phyloP scores from a whole-genome alignment of 2,797 vertebrate genomes.

The Galago senegalensis region DNA sequence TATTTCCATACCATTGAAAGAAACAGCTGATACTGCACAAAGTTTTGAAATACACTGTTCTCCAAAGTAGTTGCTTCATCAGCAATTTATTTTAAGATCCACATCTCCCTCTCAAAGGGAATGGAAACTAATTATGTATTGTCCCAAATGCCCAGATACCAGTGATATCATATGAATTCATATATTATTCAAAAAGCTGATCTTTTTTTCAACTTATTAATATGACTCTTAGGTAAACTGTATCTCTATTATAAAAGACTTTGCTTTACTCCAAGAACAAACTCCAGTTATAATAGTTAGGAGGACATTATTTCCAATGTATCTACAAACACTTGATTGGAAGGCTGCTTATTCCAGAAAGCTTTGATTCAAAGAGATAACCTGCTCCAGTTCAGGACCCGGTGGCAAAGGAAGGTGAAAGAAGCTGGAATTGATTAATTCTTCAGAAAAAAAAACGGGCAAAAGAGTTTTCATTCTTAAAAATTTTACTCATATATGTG shows the following conservation, averaged over 20 bases:
- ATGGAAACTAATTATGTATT: constrained; percentile 84
- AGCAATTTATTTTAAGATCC: constrained; percentile 83
- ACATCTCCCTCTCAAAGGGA: constrained; percentile 81
- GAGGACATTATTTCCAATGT: constrained; percentile 64
- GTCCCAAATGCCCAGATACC: constrained; percentile 80
- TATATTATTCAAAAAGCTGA: constrained; percentile 81
- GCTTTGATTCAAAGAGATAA: constrained; percentile 54
- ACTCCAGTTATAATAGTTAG: constrained; percentile 64
- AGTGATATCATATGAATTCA: constrained; percentile 78
- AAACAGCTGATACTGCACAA: constrained; percentile 78
- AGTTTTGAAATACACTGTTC: constrained; percentile 81
- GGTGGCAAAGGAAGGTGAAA: constrained; percentile 62
- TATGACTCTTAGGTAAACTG: constrained; percentile 81
- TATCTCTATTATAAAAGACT: constrained; percentile 75
- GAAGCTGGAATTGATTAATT: constrained; percentile 48
- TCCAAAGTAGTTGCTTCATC: constrained; percentile 77
- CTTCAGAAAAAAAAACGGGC: constrained; percentile 64
- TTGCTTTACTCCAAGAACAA: constrained; percentile 72
- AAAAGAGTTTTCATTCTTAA: constrained; percentile 64
- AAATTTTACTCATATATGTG: not conserved
- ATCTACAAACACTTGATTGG: constrained; percentile 67
- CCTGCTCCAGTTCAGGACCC: constrained; percentile 11
- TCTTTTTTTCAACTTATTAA: constrained; percentile 72
- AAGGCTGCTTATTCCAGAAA: constrained; percentile 26
- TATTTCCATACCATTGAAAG: constrained; percentile 77